These are phyloP conservation scores for Rostratula benghalensis DNA, from an alignment of 2,113 vertebrate species.

Conservation along the genomic window DNA sequence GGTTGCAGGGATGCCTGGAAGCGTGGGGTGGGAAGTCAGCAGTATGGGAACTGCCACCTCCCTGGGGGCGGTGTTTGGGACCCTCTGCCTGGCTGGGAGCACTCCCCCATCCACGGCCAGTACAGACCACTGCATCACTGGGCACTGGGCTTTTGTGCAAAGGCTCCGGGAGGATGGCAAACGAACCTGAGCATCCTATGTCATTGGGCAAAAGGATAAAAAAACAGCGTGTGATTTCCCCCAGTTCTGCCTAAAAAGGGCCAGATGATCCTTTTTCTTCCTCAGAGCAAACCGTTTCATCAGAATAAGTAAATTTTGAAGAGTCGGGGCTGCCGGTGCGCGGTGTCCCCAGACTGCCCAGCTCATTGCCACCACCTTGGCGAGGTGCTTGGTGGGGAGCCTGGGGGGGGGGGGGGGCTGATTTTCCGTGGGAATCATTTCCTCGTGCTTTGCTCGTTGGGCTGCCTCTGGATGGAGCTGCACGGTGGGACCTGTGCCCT, in stretches of 20 bases:
- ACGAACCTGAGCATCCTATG: not conserved
- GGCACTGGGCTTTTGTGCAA: not conserved
- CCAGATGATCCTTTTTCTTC: not conserved
- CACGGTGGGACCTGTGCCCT: too few species aligned
- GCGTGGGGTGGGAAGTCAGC: rapidly evolving
- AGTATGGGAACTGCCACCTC: not conserved
- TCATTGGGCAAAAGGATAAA: not conserved
- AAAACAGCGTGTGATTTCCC: not conserved
- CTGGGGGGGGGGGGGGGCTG: not conserved
- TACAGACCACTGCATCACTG: rapidly evolving
- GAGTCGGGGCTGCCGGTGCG: not conserved
- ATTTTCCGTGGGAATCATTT: not conserved
- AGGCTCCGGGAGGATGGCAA: not conserved
- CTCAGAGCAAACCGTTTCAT: not conserved
- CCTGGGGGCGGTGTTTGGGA: not conserved
- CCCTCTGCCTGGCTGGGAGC: rapidly evolving
- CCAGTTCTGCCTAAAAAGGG: not conserved
- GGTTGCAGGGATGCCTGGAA: not conserved
- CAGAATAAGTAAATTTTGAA: not conserved
- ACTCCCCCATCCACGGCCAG: not conserved
- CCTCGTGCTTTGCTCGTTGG: not conserved
- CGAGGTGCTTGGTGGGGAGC: rapidly evolving
- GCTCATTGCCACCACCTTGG: not conserved
- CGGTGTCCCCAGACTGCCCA: not conserved
- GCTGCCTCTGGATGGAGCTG: not conserved